These are phyloP conservation scores for Stomatorhinus walkeri DNA, from an alignment of 2,797 vertebrate species.

Conservation along the genomic window DNA sequence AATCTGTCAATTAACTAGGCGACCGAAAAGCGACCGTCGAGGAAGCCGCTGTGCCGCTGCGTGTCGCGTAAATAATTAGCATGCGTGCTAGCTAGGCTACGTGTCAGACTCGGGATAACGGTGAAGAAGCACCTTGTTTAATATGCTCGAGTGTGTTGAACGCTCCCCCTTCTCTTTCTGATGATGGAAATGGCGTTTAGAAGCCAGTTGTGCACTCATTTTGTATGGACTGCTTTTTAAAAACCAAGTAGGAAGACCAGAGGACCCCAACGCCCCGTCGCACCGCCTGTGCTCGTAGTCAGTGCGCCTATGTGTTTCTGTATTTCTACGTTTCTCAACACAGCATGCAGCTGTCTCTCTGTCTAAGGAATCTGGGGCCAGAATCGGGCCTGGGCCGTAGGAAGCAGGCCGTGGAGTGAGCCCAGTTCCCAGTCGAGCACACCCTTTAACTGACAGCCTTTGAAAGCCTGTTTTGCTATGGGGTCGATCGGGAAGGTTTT, in stretches of 20 bases:
- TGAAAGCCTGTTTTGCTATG: background rate
- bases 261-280: background rate
- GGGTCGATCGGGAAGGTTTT: background rate
- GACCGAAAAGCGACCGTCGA: background rate
- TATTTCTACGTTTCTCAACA: background rate
- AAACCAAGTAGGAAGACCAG: background rate
- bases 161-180: background rate
- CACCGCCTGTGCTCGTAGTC: background rate
- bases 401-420: background rate
- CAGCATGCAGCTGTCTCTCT: background rate
- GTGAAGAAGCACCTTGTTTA: background rate
- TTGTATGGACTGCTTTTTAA: background rate
- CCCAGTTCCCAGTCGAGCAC: background rate
- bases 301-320: background rate
- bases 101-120: background rate
- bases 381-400: background rate
- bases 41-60: background rate
- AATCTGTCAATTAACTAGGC: background rate
- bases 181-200: background rate
- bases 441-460: background rate
- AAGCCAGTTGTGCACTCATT: background rate
- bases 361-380: background rate
- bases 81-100: background rate
- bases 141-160: background rate
- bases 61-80: background rate